These are phyloP conservation scores for Caenorhabditis afra DNA, from an alignment of 2,888 invertebrate genomes.

Conservation along the genomic window DNA sequence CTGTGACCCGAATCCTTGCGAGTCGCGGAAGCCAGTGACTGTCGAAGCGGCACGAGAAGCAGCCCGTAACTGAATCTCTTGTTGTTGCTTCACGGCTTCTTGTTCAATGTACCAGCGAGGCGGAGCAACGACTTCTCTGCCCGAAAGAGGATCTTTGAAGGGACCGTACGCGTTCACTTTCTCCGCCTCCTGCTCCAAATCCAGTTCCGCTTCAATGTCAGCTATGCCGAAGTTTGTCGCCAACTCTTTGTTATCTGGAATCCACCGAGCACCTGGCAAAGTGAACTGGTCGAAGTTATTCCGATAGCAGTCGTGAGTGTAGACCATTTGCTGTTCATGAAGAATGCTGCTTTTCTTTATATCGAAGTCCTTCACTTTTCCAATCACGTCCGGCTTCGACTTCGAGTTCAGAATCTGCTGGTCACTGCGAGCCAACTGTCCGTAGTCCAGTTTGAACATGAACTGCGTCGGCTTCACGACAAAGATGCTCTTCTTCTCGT, in stretches of 20 bases:
- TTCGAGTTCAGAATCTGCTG: conserved; percentile 44
- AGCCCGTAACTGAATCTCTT: conserved; percentile 38
- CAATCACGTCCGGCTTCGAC: conserved; percentile 36
- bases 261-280: conserved; percentile 51
- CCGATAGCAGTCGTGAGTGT: conserved; percentile 39
- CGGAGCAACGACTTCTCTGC: conserved; percentile 55
- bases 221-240: conserved; percentile 49
- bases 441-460: conserved; percentile 49
- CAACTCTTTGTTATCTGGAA: conserved; percentile 54
- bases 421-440: conserved; percentile 44
- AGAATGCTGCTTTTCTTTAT: conserved; percentile 38
- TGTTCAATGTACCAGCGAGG: conserved; percentile 58
- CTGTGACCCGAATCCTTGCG: conserved; percentile 38
- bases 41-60: conserved; percentile 8
- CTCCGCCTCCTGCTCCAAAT: conserved; percentile 41
- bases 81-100: conserved; percentile 46
- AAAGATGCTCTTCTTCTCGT: conserved; percentile 32
- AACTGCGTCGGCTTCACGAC: conserved; percentile 48
- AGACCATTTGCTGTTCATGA: conserved; percentile 33
- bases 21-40: conserved; percentile 14
- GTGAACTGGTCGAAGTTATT: conserved; percentile 45
- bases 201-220: conserved; percentile 51
- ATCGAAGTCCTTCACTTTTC: conserved; percentile 52
- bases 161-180: conserved; percentile 50
- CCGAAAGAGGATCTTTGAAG: conserved; percentile 50